Base-by-base conservation (phyloP, 2,797 vertebrate genomes). In the Oreochromis mossambicus region DNA sequence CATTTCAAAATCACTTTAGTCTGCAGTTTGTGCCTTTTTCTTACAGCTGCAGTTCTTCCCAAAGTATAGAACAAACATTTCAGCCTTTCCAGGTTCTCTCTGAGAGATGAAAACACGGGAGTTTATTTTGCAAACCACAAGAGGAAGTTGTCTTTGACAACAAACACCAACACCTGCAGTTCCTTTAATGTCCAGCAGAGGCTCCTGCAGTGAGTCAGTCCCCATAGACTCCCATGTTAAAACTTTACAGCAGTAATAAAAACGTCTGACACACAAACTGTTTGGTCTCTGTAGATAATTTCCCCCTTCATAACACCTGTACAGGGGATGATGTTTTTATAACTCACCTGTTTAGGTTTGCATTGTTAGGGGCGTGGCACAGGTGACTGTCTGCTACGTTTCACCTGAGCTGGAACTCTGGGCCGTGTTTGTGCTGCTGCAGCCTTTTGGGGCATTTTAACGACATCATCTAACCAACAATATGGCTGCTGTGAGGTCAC, bases 321-420 rank as follows among this genome's bases (percentile, higher is more conserved):
- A 61, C 1, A 36, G 32, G 2, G 0, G 1, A 63, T 2, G 0
- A 61, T 1, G 58, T 36, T 36, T 34, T n/a, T 63, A 63, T 3
- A 63, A 63, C 10, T 63, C 58, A 63, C 58, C 29, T 36, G 58
- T 36, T 36, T n/a, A 36, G n/a, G 58, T 61, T 36, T 12, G 17
- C 32, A 36, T 63, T 36, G 32, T 36, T 63, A 3, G 58, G 58
- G 58, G 58, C 32, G 32, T 36, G 58, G 58, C 58, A 12, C 32
- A 63, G 58, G 58, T 12, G 2, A 12, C 58, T 5, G 36, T 36
- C 38, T 3, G 58, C 32, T n/a, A 1, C 6, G 2, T 10, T 34
- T 63, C 58, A 13, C 58, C 58, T 7, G 58, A 61, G 17, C 56
- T 4, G 17, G 17, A 36, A 17, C 5, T 58, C 15, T 4, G 29